phyloP scores from a whole-genome alignment of 2,113 vertebrate genomes.

The Glaucomys volans region DNA sequence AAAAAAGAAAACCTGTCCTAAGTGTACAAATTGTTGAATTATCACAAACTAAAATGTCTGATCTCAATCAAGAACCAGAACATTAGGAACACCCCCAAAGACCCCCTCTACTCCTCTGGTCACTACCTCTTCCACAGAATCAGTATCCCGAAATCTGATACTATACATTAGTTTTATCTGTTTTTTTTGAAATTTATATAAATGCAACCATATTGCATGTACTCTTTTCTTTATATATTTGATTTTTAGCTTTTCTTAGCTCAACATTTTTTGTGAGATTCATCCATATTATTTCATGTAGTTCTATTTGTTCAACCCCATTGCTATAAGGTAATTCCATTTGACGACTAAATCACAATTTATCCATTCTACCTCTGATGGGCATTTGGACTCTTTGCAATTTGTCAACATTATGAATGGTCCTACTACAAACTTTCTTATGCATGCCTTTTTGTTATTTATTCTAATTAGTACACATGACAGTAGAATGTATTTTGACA shows the following conservation, averaged over 20 bases:
- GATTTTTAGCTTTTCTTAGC: neutral
- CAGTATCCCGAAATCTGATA: neutral
- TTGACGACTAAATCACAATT: neutral
- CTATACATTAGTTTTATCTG: neutral
- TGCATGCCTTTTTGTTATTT: neutral
- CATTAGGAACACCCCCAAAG: neutral
- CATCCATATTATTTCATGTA: neutral
- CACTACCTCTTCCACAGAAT: neutral
- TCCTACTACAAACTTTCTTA: neutral
- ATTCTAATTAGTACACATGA: too few species aligned
- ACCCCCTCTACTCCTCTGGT: neutral
- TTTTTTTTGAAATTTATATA: neutral
- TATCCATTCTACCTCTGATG: neutral
- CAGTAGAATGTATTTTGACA: too few species aligned
- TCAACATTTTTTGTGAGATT: neutral
- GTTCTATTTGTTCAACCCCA: neutral
- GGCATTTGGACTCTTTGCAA: neutral
- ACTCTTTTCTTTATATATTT: neutral
- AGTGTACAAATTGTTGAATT: neutral
- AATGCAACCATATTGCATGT: neutral
- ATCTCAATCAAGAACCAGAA: neutral
- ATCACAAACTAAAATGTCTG: neutral
- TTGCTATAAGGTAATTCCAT: neutral
- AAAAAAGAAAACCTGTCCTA: neutral
- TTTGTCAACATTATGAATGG: neutral